These are phyloP conservation scores for Emmelina monodactyla DNA, from an alignment of 2,888 invertebrate species.

Conservation along the genomic window DNA sequence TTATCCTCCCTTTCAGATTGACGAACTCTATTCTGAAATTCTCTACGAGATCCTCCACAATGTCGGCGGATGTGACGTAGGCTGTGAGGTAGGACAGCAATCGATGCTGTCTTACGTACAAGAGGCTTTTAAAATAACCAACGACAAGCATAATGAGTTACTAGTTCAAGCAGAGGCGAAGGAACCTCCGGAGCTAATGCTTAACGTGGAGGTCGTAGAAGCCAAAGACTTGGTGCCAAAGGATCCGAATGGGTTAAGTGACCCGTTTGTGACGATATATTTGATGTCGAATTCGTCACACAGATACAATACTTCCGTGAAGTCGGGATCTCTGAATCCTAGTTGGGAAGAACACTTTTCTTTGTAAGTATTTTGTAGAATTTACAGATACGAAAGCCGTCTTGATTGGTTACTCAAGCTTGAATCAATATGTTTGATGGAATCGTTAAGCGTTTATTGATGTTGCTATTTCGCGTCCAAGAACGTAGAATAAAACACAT, in stretches of 20 bases:
- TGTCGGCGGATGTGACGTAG: conserved; percentile 82
- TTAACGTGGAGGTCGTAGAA: conserved; percentile 87
- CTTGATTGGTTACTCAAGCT: too few relatives aligned
- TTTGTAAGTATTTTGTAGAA: conserved; percentile 71
- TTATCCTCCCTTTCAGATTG: conserved; percentile 79
- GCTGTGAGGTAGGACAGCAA: conserved; percentile 73
- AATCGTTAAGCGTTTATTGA: too few relatives aligned
- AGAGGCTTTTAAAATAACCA: conserved; percentile 78
- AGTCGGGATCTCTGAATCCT: conserved; percentile 88
- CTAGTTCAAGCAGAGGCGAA: conserved; percentile 76
- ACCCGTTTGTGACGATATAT: conserved; percentile 95
- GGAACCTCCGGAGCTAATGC: conserved; percentile 83
- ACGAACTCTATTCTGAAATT: conserved; percentile 85
- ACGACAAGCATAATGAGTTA: conserved; percentile 76
- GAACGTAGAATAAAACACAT: too few relatives aligned
- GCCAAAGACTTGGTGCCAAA: conserved; percentile 85
- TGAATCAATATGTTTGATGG: too few relatives aligned
- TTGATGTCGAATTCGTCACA: conserved; percentile 79
- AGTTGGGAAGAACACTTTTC: conserved; percentile 98
- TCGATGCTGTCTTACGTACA: conserved; percentile 78
- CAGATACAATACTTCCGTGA: conserved; percentile 90
- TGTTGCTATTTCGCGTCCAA: too few relatives aligned
- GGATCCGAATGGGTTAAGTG: conserved; percentile 92
- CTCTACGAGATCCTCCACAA: conserved; percentile 85
- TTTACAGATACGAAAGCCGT: too few relatives aligned